Conservation (phyloP, 1,140 invertebrate species). For the Calliphora vicina region DNA sequence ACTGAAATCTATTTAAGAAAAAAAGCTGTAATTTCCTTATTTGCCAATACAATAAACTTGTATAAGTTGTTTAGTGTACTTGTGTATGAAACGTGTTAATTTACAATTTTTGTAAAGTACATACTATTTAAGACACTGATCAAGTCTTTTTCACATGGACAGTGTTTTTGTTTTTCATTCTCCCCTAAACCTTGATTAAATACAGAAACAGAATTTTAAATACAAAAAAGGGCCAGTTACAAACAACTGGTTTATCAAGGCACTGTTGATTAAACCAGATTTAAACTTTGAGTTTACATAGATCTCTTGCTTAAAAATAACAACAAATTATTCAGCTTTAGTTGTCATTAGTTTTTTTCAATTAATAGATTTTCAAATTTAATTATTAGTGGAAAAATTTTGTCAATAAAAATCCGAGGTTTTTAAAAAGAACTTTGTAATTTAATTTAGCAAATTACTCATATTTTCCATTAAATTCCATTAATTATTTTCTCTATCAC, state of each 20-base stretch:
- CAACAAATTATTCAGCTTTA: too few relatives aligned
- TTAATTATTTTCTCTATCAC: too few relatives aligned
- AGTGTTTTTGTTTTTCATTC: not conserved
- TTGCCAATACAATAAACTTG: not conserved
- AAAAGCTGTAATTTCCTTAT: conserved; percentile 30
- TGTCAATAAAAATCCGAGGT: too few relatives aligned
- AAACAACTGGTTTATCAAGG: not conserved
- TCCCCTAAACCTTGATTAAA: not conserved
- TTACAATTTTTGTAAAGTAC: not conserved
- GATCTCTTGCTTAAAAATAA: too few relatives aligned
- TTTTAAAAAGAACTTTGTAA: too few relatives aligned
- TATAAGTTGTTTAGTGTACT: not conserved
- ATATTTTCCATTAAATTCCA: too few relatives aligned
- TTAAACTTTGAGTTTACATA: not conserved
- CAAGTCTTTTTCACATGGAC: too few relatives aligned
- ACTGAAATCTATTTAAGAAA: not conserved
- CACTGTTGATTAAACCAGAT: not conserved
- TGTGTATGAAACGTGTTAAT: conserved; percentile 2
- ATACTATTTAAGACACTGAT: not conserved
- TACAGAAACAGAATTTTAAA: not conserved
- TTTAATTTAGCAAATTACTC: too few relatives aligned
- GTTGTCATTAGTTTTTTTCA: too few relatives aligned
- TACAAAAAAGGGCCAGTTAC: not conserved
- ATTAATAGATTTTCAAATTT: too few relatives aligned
- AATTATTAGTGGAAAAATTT: too few relatives aligned